Evolutionary conservation across 2,113 vertebrate species (phyloP), one percentile per base, ranked within the genome.

Genomic region (Pelecanus crispus): DNA sequence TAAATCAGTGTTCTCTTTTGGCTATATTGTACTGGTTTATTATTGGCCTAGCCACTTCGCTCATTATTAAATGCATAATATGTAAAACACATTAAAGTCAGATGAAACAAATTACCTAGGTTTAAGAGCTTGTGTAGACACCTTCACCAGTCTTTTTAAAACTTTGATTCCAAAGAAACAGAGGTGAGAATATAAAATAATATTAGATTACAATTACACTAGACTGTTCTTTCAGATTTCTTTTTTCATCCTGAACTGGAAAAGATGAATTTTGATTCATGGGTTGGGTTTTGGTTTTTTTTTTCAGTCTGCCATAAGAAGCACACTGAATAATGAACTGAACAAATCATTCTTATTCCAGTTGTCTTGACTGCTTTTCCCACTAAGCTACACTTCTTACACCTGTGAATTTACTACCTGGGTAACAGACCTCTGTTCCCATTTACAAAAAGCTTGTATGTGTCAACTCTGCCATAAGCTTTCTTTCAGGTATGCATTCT

Each of bases 11-110:
- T 90, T 97, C 96, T 84, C 97, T 97, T 98, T 98, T 98, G 98
- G 98, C 98, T 98, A 85, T 98, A 96, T 98, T 98, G 98, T 98
- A 98, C 91, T 97, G 92, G 94, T 95, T 97, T 98, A 97, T 97
- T 98, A 98, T 82, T 96, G 95, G 93, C 87, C 91, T 96, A 96
- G 88, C 97, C 97, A 95, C 96, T 97, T 96, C 94, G 97, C 91
- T 98, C 97, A 98, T 98, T 97, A 95, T 94, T 97, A 97, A 97
- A 96, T 86, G 86, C 83, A 96, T 81, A 97, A 96, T 95, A 96
- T 86, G 65, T 96, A 97, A 98, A 97, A 96, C 45, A 72, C 53
- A 90, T 92, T 91, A 77, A 97, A 97, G 92, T 95, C 73, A 95
- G 94, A 93, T 93, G 91, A 97, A 98, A 97, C 86, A 95, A 97